Evolutionary conservation across 1,140 invertebrate genomes (phyloP).

Genomic region (Nebria ingens): DNA sequence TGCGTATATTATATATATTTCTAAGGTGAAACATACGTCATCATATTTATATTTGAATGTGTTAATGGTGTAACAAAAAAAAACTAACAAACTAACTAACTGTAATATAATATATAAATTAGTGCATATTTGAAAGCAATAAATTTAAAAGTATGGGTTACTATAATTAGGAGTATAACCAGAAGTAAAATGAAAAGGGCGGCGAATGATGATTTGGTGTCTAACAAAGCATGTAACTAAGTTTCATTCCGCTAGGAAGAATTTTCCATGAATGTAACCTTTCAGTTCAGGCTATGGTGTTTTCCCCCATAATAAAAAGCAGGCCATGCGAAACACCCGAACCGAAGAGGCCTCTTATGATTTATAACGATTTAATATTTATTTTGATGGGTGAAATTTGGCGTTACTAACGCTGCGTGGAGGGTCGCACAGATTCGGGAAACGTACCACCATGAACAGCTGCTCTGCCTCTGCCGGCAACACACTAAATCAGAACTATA

Average conservation of each 20-base stretch:
- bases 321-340: slow-evolving; percentile 14
- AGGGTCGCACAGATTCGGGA: slow-evolving; percentile 16
- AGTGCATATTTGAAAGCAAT: too few relatives aligned
- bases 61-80: too few relatives aligned
- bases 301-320: slow-evolving; percentile 15
- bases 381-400: slow-evolving; percentile 37
- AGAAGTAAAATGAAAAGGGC: too few relatives aligned
- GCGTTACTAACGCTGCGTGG: slow-evolving; percentile 31
- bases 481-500: neutral
- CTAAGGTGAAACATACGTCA: too few relatives aligned
- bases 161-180: too few relatives aligned
- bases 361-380: slow-evolving; percentile 39
- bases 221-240: neutral
- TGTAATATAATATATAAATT: too few relatives aligned
- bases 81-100: too few relatives aligned
- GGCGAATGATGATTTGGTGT: too few relatives aligned
- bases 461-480: neutral
- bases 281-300: neutral
- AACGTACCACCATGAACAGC: neutral
- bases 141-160: too few relatives aligned
- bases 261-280: neutral
- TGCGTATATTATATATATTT: too few relatives aligned
- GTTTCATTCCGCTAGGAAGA: neutral
- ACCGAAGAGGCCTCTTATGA: slow-evolving; percentile 17
- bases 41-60: too few relatives aligned